Evolutionary conservation across 2,113 vertebrate genomes (phyloP), one percentile per base, ranked within the genome.

Genomic region (Turnix velox): DNA sequence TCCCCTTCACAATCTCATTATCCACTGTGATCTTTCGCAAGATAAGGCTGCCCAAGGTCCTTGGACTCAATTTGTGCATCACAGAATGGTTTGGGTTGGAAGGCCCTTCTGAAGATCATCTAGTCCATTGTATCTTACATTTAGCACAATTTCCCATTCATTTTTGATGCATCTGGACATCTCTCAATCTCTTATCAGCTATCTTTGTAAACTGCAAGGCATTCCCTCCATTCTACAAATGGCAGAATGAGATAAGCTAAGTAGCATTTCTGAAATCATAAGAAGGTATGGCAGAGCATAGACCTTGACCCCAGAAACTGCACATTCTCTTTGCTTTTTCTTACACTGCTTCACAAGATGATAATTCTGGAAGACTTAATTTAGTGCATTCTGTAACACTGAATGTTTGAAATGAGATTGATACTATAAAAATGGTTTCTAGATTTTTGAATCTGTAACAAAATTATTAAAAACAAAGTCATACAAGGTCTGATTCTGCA

Each of bases 51-150:
- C 31, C 28, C 31, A 45, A 48, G 16, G 15, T 28, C 48, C 57
- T 67, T 11, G 11, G 20, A 45, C 23, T 72, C 37, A 57, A 5
- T 2, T 31, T 0, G 1, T 12, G 0, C 37, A 57, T 42, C 54
- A 45, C 22, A 54, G 55, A 84, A 74, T 0, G 2, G 28, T 57
- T 20, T 72, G 71, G 33, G 30, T n/a, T 65, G 22, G 39, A 83
- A 59, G 31, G 43, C 18, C 55, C 30, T n/a, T 42, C 76, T 90
- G 58, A 82, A 30, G 39, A 55, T 23, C 35, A 83, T 20, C 49
- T 31, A 46, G 18, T 23, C 61, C 42, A 46, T 31, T 31, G 6
- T 4, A 52, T 27, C 40, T 61, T 80, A 22, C 18, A 48, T 18
- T 42, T 28, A 4, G 14, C 31, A 81, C 24, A n/a, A 57, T 35